A percentile compares a stretch with the other conserved stretches of the same genome.
phyloP scores from a whole-genome alignment of 1,140 invertebrate species.

The Akabosia matsudoensis region DNA sequence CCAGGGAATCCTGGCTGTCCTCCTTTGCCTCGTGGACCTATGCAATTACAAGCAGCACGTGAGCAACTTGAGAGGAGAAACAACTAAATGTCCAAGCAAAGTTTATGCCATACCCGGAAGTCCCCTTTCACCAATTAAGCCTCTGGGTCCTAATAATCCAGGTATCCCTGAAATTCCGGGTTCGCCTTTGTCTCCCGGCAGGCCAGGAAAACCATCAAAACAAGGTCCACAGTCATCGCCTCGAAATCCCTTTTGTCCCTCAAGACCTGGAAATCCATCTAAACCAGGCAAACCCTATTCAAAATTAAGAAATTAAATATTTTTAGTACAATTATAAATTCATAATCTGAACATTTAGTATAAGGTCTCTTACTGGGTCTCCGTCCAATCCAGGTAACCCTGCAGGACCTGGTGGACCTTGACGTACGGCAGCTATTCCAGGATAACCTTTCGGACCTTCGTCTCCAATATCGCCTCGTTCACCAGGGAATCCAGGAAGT shows the following conservation, averaged over 20 bases:
- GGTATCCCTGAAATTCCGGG: conserved; percentile 1
- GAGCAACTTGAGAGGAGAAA: background rate
- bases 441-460: conserved; percentile 31
- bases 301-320: background rate
- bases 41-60: background rate
- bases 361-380: conserved; percentile 10
- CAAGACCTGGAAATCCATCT: conserved; percentile 11
- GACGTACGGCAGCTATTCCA: background rate
- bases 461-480: conserved; percentile 32
- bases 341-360: background rate
- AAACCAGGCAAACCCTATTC: conserved; percentile 17
- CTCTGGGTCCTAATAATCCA: background rate
- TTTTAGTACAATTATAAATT: background rate
- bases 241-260: conserved; percentile 12
- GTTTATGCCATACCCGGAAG: conserved; percentile 18
- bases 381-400: conserved; percentile 35
- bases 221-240: conserved; percentile 39
- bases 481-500: conserved; percentile 30
- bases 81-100: too few relatives aligned
- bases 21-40: conserved; percentile 26
- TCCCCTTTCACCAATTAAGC: conserved; percentile 36
- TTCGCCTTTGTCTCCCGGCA: conserved; percentile 39
- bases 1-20: conserved; percentile 32
- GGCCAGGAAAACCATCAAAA: conserved; percentile 42
- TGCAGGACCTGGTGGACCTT: conserved; percentile 10